Percentiles rank a stretch among this genome's conserved stretches.
Conservation (phyloP, 2,888 invertebrate genomes). For the Acleris emargana region DNA sequence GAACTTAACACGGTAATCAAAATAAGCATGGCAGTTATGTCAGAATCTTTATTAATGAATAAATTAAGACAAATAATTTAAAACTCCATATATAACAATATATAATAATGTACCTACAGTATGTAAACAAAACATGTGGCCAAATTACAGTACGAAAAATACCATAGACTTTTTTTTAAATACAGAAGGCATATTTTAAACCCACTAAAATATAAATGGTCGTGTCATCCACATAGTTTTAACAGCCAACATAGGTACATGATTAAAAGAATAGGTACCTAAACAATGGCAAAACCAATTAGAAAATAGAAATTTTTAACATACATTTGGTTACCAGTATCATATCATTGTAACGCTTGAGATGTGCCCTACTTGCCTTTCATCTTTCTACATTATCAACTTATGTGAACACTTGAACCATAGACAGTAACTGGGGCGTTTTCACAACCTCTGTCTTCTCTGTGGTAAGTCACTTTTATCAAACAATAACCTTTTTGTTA, state of each 20-base stretch:
- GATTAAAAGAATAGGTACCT: not conserved
- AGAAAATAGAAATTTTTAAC: slow-evolving; percentile 50
- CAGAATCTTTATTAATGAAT: too few relatives aligned
- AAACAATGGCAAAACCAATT: slow-evolving; percentile 33
- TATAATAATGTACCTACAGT: too few relatives aligned
- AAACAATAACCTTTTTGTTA: slow-evolving; percentile 42
- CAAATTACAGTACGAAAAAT: too few relatives aligned
- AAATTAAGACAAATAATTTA: too few relatives aligned
- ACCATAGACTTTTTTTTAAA: not conserved
- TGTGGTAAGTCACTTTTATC: slow-evolving; percentile 42
- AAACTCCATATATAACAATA: too few relatives aligned
- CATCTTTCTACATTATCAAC: slow-evolving; percentile 48
- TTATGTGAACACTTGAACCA: slow-evolving; percentile 64
- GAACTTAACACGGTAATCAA: too few relatives aligned
- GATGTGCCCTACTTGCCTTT: slow-evolving; percentile 40
- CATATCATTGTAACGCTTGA: slow-evolving; percentile 31
- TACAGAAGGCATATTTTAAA: not conserved
- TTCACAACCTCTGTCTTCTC: slow-evolving; percentile 52
- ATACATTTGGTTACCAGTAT: slow-evolving; percentile 44
- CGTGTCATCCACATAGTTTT: slow-evolving; percentile 3
- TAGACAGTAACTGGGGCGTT: slow-evolving; percentile 51
- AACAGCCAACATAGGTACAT: not conserved
- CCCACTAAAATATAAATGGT: not conserved
- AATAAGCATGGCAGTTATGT: too few relatives aligned
- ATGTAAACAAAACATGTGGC: too few relatives aligned